Evolutionary conservation across 2,888 invertebrate genomes (phyloP).

Genomic region (Dryobota labecula): DNA sequence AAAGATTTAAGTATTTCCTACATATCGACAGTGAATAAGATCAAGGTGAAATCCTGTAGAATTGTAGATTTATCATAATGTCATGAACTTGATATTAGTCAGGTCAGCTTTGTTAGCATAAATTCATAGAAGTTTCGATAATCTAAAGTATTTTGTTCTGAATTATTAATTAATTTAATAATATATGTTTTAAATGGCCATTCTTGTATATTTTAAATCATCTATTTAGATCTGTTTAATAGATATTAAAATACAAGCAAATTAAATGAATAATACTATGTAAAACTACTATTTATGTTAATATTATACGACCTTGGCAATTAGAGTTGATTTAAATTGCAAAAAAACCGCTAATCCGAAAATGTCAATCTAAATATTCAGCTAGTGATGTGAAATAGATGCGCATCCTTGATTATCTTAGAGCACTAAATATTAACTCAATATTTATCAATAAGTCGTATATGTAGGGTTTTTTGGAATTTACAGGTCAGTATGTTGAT

Average conservation of each 20-base stretch:
- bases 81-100: neutral
- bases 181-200: neutral
- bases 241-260: neutral
- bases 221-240: neutral
- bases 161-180: slow-evolving; percentile 2
- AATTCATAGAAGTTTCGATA: neutral
- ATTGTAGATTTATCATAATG: neutral
- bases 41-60: neutral
- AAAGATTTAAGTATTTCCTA: neutral
- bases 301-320: slow-evolving; percentile 73
- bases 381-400: slow-evolving; percentile 32
- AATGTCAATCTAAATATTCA: slow-evolving; percentile 71
- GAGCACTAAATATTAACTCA: neutral
- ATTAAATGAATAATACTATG: slow-evolving; percentile 17
- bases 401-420: slow-evolving; percentile 1
- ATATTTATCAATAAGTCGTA: neutral
- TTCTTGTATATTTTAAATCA: slow-evolving; percentile 6
- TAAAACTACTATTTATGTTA: slow-evolving; percentile 49
- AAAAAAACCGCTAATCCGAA: slow-evolving; percentile 67
- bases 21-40: neutral
- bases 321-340: slow-evolving; percentile 71
- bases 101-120: slow-evolving; percentile 19
- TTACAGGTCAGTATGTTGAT: too few species aligned
- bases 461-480: too few species aligned
- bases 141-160: neutral